These are phyloP conservation scores for Pectinophora gossypiella DNA, from an alignment of 1,140 invertebrate genomes.

Conservation along the genomic window DNA sequence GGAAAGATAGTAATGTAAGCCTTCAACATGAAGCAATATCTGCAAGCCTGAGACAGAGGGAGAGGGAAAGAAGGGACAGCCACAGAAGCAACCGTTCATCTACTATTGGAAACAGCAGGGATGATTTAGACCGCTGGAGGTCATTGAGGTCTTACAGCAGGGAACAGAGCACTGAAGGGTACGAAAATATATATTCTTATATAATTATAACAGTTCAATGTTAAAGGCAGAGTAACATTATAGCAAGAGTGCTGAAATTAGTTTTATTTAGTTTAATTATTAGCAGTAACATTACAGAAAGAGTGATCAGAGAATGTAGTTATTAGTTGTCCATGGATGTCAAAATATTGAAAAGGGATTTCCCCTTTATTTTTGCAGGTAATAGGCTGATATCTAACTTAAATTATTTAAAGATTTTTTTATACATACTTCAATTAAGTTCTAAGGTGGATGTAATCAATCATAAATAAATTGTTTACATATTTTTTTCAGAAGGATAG, in stretches of 20 bases:
- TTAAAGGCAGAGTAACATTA: no score
- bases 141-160: slow-evolving; percentile 62
- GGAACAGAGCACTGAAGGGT: slow-evolving; percentile 66
- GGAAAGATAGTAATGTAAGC: slow-evolving; percentile 61
- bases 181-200: no score
- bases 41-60: slow-evolving; percentile 38
- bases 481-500: slow-evolving; percentile 45
- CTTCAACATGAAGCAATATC: slow-evolving; percentile 45
- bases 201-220: no score
- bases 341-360: no score
- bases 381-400: no score
- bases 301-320: not conserved
- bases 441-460: not conserved
- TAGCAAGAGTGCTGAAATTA: no score
- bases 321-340: no score
- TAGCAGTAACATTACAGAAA: no score
- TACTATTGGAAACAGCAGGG: slow-evolving; percentile 63
- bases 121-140: slow-evolving; percentile 64
- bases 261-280: no score
- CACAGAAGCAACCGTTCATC: slow-evolving; percentile 64
- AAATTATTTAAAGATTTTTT: slow-evolving; percentile 9
- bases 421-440: not conserved
- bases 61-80: slow-evolving; percentile 58
- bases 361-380: no score
- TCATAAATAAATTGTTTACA: no score